phyloP scores from a whole-genome alignment of 2,113 vertebrate species.

The Arvicanthis niloticus region DNA sequence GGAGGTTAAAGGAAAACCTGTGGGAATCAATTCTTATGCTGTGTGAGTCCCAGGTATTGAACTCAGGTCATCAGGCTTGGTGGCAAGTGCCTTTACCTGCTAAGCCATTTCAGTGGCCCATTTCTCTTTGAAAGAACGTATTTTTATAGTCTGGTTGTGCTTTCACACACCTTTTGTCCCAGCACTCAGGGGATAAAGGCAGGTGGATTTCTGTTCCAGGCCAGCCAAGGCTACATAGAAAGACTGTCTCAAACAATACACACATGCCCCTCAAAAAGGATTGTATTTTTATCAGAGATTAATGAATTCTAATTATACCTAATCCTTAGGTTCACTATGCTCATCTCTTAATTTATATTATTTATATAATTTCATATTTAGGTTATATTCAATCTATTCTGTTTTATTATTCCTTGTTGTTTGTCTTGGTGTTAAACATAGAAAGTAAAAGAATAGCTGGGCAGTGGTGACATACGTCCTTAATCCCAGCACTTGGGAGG shows the following conservation, averaged over 20 bases:
- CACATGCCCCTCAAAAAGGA: too few relatives aligned
- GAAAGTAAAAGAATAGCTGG: background rate
- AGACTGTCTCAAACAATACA: background rate
- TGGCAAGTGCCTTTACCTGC: background rate
- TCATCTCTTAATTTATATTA: conserved; percentile 41
- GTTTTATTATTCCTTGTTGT: background rate
- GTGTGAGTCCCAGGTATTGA: background rate
- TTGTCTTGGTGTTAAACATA: conserved; percentile 8
- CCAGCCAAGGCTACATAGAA: background rate
- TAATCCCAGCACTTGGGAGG: too few relatives aligned
- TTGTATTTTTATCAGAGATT: background rate
- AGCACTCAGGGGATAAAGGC: background rate
- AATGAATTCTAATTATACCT: conserved; percentile 36
- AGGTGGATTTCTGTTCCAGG: background rate
- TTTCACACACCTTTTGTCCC: background rate
- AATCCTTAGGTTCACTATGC: conserved; percentile 30
- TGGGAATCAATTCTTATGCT: background rate
- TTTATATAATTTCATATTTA: conserved; percentile 43
- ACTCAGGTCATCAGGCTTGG: background rate
- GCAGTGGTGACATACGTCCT: too few relatives aligned
- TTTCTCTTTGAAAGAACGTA: background rate
- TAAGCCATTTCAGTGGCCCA: background rate
- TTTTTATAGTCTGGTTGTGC: background rate
- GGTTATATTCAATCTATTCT: conserved; percentile 41
- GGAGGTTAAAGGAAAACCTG: background rate